These are phyloP conservation scores for Pseudorasbora parva DNA, from an alignment of 2,113 vertebrate species.

Conservation along the genomic window DNA sequence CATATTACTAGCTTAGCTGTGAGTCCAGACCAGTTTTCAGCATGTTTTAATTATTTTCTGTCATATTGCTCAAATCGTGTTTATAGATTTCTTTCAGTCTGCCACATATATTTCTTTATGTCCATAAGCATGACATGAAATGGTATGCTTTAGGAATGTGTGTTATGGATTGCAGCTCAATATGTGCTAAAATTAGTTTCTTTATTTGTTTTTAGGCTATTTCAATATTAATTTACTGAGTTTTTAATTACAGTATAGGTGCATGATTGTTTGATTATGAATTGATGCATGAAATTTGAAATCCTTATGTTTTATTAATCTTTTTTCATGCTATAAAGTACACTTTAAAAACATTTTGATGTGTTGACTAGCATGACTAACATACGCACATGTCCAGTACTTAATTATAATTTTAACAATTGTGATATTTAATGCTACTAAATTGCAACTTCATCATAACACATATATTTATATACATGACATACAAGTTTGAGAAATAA, in stretches of 20 bases:
- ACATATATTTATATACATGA: neutral
- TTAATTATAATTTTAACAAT: neutral
- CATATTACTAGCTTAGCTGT: neutral
- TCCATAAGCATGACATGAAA: too few relatives aligned
- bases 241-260: too few relatives aligned
- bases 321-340: neutral
- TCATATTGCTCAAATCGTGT: neutral
- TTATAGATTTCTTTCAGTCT: slow-evolving; percentile 27
- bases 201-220: too few relatives aligned
- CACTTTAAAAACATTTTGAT: neutral
- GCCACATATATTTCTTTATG: neutral
- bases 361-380: neutral
- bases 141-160: neutral
- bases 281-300: too few relatives aligned
- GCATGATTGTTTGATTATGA: too few relatives aligned
- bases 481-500: neutral
- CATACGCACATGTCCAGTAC: neutral
- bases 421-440: neutral
- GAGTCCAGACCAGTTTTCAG: neutral
- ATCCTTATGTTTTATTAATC: neutral
- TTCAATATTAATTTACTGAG: too few relatives aligned
- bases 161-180: neutral
- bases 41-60: slow-evolving; percentile 13
- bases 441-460: neutral
- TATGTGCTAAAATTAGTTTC: neutral